These are phyloP conservation scores for Bathynomus jamesi DNA, from an alignment of 1,140 invertebrate species.

Conservation along the genomic window DNA sequence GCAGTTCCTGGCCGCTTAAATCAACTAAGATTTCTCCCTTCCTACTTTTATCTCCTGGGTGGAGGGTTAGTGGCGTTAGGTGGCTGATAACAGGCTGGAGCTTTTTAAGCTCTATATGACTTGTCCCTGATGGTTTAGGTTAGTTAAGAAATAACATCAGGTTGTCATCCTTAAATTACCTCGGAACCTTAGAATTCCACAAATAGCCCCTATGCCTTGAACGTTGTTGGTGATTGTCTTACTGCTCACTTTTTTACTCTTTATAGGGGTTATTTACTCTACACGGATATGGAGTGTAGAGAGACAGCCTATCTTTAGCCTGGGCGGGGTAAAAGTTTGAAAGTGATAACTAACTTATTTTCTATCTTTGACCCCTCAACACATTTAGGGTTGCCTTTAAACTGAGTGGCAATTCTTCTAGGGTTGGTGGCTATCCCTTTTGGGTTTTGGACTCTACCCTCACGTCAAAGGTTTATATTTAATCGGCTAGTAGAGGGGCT, in stretches of 20 bases:
- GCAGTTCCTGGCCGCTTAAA: constrained; percentile 59
- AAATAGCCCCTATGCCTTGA: no score
- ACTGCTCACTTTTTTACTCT: no score
- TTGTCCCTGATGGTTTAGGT: background rate
- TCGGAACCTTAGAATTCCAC: no score
- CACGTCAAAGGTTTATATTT: background rate
- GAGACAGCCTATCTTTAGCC: background rate
- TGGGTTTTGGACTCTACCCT: background rate
- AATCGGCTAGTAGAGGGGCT: background rate
- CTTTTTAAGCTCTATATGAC: background rate
- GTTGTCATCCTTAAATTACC: background rate
- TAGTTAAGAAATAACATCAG: background rate
- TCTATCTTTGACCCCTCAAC: no score
- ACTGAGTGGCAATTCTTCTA: no score
- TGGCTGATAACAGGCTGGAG: background rate
- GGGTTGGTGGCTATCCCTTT: no score
- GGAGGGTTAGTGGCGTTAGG: constrained; percentile 39
- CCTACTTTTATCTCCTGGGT: background rate
- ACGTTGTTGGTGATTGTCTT: no score
- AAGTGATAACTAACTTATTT: no score
- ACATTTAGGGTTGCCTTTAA: no score
- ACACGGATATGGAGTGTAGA: background rate
- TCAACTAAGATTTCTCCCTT: constrained; percentile 53
- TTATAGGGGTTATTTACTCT: no score
- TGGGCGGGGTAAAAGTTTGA: background rate